Conservation (phyloP, 2,797 vertebrate species). For the Cossypha dichroa region DNA sequence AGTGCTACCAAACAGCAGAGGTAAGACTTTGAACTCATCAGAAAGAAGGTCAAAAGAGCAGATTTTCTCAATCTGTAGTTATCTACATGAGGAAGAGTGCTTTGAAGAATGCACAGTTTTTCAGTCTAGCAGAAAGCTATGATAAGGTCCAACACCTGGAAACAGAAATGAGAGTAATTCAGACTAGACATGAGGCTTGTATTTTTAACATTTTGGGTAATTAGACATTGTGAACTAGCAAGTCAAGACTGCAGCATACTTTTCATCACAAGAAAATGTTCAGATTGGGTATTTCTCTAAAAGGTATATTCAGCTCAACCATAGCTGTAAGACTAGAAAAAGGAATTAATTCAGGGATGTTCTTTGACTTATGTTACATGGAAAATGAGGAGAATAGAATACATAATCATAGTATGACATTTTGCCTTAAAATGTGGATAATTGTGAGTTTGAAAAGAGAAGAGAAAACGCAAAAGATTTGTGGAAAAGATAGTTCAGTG, state of each 20-base stretch:
- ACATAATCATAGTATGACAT: not conserved
- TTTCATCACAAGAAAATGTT: not conserved
- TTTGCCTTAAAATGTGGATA: constrained; percentile 10
- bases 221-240: constrained; percentile 8
- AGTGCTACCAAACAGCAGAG: not conserved
- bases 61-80: constrained; percentile 3
- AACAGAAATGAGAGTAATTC: constrained; percentile 2
- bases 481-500: not conserved
- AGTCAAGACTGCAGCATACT: not conserved
- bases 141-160: not conserved
- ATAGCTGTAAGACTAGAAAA: not conserved
- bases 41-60: constrained; percentile 14
- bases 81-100: not conserved
- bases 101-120: not conserved
- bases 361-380: not conserved
- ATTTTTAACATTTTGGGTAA: constrained; percentile 24
- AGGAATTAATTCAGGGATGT: constrained; percentile 20
- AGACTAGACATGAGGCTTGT: not conserved
- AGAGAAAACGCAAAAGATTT: constrained; percentile 9
- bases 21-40: constrained; percentile 2
- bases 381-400: not conserved
- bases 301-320: not conserved
- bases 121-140: not conserved
- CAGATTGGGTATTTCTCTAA: not conserved
- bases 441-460: not conserved